Evolutionary conservation across 1,140 invertebrate species (phyloP).

Genomic region (Oedothorax gibbosus): DNA sequence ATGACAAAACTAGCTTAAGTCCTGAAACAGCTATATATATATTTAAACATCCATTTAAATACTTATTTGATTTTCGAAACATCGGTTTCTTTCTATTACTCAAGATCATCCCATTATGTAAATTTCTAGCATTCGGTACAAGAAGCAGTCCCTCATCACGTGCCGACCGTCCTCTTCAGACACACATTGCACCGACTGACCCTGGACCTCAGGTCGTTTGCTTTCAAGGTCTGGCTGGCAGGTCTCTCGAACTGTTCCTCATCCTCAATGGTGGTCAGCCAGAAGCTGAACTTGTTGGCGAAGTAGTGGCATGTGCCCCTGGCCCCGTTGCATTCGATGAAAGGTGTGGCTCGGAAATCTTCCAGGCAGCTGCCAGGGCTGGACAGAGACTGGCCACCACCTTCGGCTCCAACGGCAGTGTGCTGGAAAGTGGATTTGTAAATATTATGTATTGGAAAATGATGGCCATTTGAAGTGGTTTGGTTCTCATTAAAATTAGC

Average conservation of each 20-base stretch:
- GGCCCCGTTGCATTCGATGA: constrained; percentile 93
- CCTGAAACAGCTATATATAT: too few species aligned
- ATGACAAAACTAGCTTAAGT: too few species aligned
- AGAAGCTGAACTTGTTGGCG: constrained; percentile 97
- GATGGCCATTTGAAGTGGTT: too few species aligned
- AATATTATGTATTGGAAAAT: too few species aligned
- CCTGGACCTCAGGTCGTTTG: constrained; percentile 82
- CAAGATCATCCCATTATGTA: too few species aligned
- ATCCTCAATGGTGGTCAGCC: constrained; percentile 90
- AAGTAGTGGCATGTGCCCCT: constrained; percentile 96
- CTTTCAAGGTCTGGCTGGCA: constrained; percentile 91
- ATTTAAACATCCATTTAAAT: too few species aligned
- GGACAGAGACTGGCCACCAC: constrained; percentile 87
- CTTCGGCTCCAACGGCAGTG: constrained; percentile 87
- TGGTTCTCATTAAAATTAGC: too few species aligned
- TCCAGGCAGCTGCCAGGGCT: constrained; percentile 93
- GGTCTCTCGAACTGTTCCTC: constrained; percentile 82
- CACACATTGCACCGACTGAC: constrained; percentile 97
- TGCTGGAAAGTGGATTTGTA: constrained; percentile 74
- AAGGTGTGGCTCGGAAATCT: constrained; percentile 88
- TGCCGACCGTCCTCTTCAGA: constrained; percentile 70
- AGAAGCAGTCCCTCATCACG: constrained; percentile 13
- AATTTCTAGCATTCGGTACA: too few species aligned
- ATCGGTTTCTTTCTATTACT: too few species aligned
- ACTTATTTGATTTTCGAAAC: too few species aligned